Percentiles rank a stretch among this genome's conserved stretches.
Evolutionary conservation across 2,888 invertebrate species (phyloP).

Genomic region (Sinohyriopsis cumingii): DNA sequence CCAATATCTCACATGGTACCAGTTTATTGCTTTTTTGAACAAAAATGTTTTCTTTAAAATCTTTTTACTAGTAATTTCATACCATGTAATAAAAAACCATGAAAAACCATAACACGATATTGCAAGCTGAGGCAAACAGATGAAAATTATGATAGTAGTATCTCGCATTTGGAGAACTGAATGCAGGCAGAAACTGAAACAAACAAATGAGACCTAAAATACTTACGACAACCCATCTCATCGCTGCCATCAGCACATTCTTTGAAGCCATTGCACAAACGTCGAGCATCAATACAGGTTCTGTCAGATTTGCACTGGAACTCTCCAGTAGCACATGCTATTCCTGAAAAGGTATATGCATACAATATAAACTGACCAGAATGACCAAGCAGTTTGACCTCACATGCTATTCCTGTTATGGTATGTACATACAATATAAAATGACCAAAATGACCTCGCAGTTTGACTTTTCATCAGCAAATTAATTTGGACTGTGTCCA

Average conservation of each 20-base stretch:
- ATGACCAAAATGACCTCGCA: too few relatives aligned
- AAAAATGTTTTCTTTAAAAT: too few relatives aligned
- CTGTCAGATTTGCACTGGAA: conserved; percentile 41
- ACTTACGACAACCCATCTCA: conserved; percentile 55
- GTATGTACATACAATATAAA: background rate
- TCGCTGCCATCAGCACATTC: conserved; percentile 57
- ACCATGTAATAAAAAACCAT: too few relatives aligned
- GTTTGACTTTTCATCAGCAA: too few relatives aligned
- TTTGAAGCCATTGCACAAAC: conserved; percentile 33
- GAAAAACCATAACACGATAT: too few relatives aligned
- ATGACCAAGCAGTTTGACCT: too few relatives aligned
- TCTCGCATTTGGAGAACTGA: too few relatives aligned
- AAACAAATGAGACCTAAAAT: background rate
- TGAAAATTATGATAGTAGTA: background rate
- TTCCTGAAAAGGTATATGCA: conserved; percentile 17
- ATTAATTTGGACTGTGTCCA: too few relatives aligned
- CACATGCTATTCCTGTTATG: too few relatives aligned
- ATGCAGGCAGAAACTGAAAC: background rate
- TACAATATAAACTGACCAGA: background rate
- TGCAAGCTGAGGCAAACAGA: background rate
- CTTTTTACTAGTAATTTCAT: too few relatives aligned
- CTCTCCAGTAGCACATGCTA: conserved; percentile 24
- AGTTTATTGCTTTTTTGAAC: too few relatives aligned
- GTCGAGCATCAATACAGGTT: conserved; percentile 32
- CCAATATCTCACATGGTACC: too few relatives aligned